Conservation (phyloP, 2,888 invertebrate species). For the Nasonia oneida region DNA sequence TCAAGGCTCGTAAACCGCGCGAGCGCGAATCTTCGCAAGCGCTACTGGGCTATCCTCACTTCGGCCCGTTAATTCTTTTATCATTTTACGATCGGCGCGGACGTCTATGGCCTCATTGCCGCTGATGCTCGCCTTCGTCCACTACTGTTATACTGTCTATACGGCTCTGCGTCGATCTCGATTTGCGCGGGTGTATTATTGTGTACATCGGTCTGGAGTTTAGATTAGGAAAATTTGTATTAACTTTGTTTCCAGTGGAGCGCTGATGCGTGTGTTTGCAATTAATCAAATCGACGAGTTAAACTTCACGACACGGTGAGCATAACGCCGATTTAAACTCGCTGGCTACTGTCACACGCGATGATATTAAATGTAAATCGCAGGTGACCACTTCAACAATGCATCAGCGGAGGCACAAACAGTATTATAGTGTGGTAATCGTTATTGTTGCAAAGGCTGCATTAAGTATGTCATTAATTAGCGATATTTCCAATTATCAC, state of each 20-base stretch:
- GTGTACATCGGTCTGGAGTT: not conserved
- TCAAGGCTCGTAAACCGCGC: slow-evolving; percentile 47
- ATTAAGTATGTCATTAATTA: not conserved
- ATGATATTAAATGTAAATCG: not conserved
- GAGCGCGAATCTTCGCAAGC: not conserved
- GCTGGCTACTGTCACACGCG: no score
- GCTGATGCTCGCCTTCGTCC: no score
- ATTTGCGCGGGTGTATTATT: no score
- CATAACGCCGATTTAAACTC: no score
- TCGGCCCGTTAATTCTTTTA: slow-evolving; percentile 58
- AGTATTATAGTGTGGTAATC: no score
- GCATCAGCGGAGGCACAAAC: not conserved
- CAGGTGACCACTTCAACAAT: not conserved
- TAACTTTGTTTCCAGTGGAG: not conserved
- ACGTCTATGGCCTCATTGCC: no score
- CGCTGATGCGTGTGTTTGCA: not conserved
- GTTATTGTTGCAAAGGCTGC: no score
- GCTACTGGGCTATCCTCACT: slow-evolving; percentile 27
- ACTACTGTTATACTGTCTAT: not conserved
- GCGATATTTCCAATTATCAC: not conserved
- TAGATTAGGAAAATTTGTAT: not conserved
- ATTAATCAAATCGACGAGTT: not conserved
- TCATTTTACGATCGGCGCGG: slow-evolving; percentile 50
- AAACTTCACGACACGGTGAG: not conserved
- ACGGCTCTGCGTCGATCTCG: not conserved